phyloP scores from a whole-genome alignment of 2,888 invertebrate genomes.

The Xestia ashworthii region DNA sequence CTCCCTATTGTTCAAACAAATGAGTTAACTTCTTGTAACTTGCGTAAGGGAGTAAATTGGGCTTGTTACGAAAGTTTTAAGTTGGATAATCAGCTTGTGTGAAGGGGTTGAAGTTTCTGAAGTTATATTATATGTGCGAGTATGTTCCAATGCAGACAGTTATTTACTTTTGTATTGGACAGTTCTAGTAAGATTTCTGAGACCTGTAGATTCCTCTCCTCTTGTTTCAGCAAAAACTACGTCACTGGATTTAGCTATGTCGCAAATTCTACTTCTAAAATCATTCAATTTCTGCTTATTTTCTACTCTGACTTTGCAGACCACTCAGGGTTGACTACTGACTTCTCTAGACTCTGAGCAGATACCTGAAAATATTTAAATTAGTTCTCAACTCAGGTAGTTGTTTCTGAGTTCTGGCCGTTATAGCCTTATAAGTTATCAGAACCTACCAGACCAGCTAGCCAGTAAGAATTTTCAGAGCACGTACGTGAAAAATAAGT shows the following conservation, averaged over 20 bases:
- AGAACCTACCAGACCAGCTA: background rate
- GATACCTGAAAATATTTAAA: no score
- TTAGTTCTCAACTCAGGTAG: no score
- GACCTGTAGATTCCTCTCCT: background rate
- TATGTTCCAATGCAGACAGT: background rate
- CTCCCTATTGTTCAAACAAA: constrained; percentile 62
- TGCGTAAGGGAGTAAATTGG: constrained; percentile 45
- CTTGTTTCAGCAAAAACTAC: background rate
- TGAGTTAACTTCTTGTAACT: constrained; percentile 56
- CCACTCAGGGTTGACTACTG: no score
- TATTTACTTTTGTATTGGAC: background rate
- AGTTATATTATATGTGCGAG: no score
- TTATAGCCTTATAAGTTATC: no score
- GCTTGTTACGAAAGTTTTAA: constrained; percentile 48
- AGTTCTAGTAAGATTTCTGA: background rate
- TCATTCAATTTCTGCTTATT: no score
- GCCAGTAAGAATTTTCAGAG: no score
- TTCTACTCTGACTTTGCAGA: no score
- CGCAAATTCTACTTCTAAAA: background rate
- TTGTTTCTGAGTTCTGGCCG: no score
- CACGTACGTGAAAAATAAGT: no score
- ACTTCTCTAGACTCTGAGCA: no score
- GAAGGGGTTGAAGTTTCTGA: constrained; percentile 20
- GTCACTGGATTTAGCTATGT: background rate
- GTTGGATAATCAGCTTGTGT: constrained; percentile 10